Percentiles rank a stretch among this genome's conserved stretches.
These are phyloP conservation scores for Tokudaia muenninki DNA, from an alignment of 2,797 vertebrate species.

Conservation along the genomic window DNA sequence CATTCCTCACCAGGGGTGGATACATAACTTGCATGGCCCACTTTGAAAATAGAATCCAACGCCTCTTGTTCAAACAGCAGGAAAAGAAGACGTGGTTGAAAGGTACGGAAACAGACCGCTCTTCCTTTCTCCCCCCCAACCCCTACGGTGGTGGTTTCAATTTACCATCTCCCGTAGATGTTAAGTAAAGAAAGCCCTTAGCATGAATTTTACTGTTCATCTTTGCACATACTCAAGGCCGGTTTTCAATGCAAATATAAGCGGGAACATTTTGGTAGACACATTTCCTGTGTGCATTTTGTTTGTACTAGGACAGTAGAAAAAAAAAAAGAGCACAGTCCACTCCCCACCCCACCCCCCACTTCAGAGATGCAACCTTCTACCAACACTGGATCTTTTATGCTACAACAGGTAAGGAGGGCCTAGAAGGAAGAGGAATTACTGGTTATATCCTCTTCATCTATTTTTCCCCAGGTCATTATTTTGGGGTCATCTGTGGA, in stretches of 20 bases:
- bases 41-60: conserved; percentile 38
- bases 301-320: not conserved
- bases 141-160: not conserved
- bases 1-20: conserved; percentile 32
- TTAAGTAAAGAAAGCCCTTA: conserved; percentile 45
- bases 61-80: conserved; percentile 31
- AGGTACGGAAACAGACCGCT: not conserved
- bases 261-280: not conserved
- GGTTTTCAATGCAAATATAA: conserved; percentile 35
- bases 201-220: not conserved
- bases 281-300: conserved; percentile 31
- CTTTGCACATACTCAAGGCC: not conserved
- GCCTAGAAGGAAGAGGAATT: conserved; percentile 3
- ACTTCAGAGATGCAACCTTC: not conserved
- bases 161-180: conserved; percentile 7
- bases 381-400: not conserved
- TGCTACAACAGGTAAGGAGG: not conserved
- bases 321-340: not conserved
- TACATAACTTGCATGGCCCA: not conserved
- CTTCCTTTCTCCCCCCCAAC: not conserved
- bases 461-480: not conserved
- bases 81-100: conserved; percentile 12
- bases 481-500: not conserved
- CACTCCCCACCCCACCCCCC: not conserved
- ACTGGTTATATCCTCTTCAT: not conserved